Percentiles rank a stretch among this genome's conserved stretches.
phyloP scores from a whole-genome alignment of 2,113 vertebrate genomes.

The Platichthys stellatus region DNA sequence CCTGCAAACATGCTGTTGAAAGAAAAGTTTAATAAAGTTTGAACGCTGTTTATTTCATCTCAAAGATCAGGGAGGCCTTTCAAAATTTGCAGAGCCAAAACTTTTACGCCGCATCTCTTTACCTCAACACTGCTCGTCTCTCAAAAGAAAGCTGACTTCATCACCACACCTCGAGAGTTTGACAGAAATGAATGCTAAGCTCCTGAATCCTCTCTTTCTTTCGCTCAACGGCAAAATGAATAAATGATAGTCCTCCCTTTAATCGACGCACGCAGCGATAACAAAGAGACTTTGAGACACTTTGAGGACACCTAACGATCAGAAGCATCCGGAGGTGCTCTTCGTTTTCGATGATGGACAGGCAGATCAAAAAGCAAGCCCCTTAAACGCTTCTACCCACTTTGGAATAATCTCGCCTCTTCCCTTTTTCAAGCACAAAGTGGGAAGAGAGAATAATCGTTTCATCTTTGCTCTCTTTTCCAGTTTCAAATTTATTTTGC shows the following conservation, averaged over 20 bases:
- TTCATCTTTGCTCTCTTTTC: constrained; percentile 71
- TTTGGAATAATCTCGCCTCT: constrained; percentile 68
- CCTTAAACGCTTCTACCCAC: constrained; percentile 74
- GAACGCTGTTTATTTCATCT: constrained; percentile 72
- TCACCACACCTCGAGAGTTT: constrained; percentile 70
- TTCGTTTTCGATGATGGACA: constrained; percentile 72
- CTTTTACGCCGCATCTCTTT: constrained; percentile 56
- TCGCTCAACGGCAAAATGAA: constrained; percentile 76
- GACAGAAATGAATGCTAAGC: constrained; percentile 76
- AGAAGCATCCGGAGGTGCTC: constrained; percentile 72
- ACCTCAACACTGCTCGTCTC: constrained; percentile 50
- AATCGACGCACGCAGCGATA: constrained; percentile 75
- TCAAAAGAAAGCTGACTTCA: constrained; percentile 78
- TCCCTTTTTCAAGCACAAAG: constrained; percentile 73
- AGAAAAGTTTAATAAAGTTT: constrained; percentile 73
- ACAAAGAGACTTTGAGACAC: constrained; percentile 82
- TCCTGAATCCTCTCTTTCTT: constrained; percentile 64
- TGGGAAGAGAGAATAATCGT: constrained; percentile 65
- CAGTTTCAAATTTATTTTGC: constrained; percentile 75
- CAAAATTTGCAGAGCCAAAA: constrained; percentile 61
- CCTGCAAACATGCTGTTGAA: constrained; percentile 33
- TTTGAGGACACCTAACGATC: constrained; percentile 83
- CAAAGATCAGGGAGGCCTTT: constrained; percentile 60
- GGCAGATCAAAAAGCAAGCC: constrained; percentile 75
- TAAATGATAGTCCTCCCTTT: constrained; percentile 80